Base-by-base conservation (phyloP, 2,113 vertebrate species). In the Amphiprion percula region DNA sequence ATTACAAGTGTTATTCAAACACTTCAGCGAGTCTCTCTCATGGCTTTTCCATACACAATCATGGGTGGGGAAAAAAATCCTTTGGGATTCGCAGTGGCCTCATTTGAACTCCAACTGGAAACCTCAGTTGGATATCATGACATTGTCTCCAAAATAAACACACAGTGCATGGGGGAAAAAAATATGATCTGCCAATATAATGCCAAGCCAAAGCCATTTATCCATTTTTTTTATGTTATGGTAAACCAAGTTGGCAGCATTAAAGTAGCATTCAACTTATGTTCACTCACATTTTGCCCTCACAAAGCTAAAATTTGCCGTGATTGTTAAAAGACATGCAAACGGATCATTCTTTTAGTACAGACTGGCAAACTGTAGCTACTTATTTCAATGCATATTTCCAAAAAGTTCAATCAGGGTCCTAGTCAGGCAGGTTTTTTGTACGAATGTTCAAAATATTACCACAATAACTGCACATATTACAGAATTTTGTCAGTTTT, bases 1-100 rank as follows among this genome's bases (percentile, higher is more conserved):
- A 53, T 71, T 39, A 47, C 61, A 74, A 26, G 19, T 62, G 37
- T 63, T 70, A 55, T 55, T 77, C 44, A 83, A 63, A 80, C 56
- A 69, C 50, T 64, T 23, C 15, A 14, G n/a, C 14, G 37, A 62
- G 46, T 77, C 26, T 69, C 26, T 30, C 39, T 52, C n/a, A 33
- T 68, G n/a, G 16, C 19, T 65, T 78, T 68, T 74, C 60, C 56
- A 12, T 28, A 54, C 7, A 44, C 12, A 33, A 41, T 46, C 47
- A 37, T 16, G 26, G 21, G 4, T 12, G 46, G 26, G 46, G 5
- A 16, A 50, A 50, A 41, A 60, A 61, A 49, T 47, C n/a, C 8
- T 8, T 49, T 23, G 2, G 4, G 15, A 68, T n/a, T 77, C 17
- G n/a, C n/a, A 26, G 12, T 73, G 23, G 30, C 64, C 54, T 74